Conservation (phyloP, 1,140 invertebrate genomes). For the Drosophila nigrodunni region DNA sequence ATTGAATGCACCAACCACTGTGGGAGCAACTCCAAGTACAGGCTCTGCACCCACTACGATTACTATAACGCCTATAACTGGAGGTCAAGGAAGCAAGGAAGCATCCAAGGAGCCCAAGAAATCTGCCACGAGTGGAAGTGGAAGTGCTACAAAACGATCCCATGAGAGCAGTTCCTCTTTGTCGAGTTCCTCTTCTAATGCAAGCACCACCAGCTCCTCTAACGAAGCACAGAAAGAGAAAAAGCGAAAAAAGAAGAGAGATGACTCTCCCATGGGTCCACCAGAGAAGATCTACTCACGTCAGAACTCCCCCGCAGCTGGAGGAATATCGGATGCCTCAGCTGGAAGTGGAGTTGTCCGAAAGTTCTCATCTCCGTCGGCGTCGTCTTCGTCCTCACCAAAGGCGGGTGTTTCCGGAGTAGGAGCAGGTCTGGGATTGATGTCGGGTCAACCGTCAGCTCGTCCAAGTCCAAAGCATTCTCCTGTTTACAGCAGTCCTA, state of each 20-base stretch:
- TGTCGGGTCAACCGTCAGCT: conserved; percentile 85
- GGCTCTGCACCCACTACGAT: conserved; percentile 85
- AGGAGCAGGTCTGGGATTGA: conserved; percentile 38
- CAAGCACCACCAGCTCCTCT: conserved; percentile 78
- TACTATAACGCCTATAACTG: conserved; percentile 92
- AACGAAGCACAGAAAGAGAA: conserved; percentile 89
- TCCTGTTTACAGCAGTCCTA: conserved; percentile 91
- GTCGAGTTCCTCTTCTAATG: conserved; percentile 38
- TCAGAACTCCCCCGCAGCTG: conserved; percentile 76
- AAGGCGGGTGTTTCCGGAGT: conserved; percentile 84
- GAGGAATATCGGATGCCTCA: conserved; percentile 72
- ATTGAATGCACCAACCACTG: conserved; percentile 50
- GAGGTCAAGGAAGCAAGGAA: conserved; percentile 42
- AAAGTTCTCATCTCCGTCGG: conserved; percentile 73
- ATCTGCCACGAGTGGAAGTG: conserved; percentile 20
- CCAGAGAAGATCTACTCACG: conserved; percentile 89
- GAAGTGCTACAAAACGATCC: conserved; percentile 49
- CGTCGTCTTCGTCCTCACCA: conserved; percentile 86
- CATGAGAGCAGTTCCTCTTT: conserved; percentile 52
- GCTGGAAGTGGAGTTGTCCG: conserved; percentile 57
- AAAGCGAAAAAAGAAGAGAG: conserved; percentile 91
- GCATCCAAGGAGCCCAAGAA: conserved; percentile 46
- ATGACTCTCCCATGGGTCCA: conserved; percentile 92
- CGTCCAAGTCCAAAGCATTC: conserved; percentile 91
- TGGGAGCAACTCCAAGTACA: conserved; percentile 34